Evolutionary conservation across 2,797 vertebrate species (phyloP), one percentile per base, ranked within the genome.

Genomic region (Anisognathus igniventris): DNA sequence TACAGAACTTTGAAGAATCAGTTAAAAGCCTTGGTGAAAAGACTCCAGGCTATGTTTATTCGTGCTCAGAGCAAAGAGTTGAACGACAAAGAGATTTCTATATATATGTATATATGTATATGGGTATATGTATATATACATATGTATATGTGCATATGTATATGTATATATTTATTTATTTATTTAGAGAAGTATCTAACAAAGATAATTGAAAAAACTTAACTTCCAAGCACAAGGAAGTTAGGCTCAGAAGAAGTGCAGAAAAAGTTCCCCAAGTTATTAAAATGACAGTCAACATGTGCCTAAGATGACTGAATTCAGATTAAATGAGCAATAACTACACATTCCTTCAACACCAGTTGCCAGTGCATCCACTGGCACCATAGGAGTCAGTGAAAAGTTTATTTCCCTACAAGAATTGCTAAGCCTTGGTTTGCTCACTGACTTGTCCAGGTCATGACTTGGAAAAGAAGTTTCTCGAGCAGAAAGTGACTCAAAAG

Each of bases 61-160:
- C 4, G 1, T 42, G 27, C 35, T 78, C 0, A 0, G 35, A 53
- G 30, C 3, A 67, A 62, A 54, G 23, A 37, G 6, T 5, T 73
- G 56, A 85, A 67, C 9, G 31, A 45, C 12, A 44, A 45, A 54
- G 40, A 21, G 7, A 4, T 28, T n/a, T 40, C 4, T 40, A 47
- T 8, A 45, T 45, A 22, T 47, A 47, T 40, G 3, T 40, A 47
- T 8, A 47, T 45, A 23, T 24, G 23, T 42, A 6, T 42, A 18
- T 42, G 7, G 11, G 37, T 37, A 39, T 42, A 42, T 42, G 17
- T 42, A 40, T 40, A 39, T 39, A 13, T 39, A 13, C 37, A 13
- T 39, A 39, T 39, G 37, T 39, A 42, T 19, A 19, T 42, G 9
- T 42, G 8, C 18, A 19, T 40, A 8, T 40, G 4, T 40, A 13